These are phyloP conservation scores for Drosophila recens DNA, from an alignment of 2,888 invertebrate genomes.

Conservation along the genomic window DNA sequence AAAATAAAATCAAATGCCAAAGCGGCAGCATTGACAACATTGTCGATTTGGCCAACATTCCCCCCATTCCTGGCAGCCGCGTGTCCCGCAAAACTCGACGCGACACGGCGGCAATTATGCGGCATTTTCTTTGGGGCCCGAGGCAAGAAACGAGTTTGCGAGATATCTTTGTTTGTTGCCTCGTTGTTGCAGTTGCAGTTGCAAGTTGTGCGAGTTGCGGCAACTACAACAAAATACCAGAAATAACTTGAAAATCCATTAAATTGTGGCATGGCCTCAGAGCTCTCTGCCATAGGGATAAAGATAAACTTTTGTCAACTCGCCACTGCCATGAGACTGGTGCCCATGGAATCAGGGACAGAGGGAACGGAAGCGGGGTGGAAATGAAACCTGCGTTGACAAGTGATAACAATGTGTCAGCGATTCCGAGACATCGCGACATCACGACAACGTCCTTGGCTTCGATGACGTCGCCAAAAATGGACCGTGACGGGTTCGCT, in stretches of 20 bases:
- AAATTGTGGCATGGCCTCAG: slow-evolving; percentile 59
- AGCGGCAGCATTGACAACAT: slow-evolving; percentile 75
- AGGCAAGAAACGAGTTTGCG: slow-evolving; percentile 70
- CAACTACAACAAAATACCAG: slow-evolving; percentile 77
- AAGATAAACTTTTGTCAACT: slow-evolving; percentile 71
- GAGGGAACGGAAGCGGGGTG: neutral
- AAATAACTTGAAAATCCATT: slow-evolving; percentile 81
- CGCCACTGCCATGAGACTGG: slow-evolving; percentile 1
- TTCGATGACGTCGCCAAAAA: slow-evolving; percentile 64
- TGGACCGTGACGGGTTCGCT: slow-evolving; percentile 30
- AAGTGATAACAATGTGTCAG: slow-evolving; percentile 81
- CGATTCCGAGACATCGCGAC: slow-evolving; percentile 28
- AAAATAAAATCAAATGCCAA: slow-evolving; percentile 79
- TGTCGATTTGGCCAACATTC: slow-evolving; percentile 70
- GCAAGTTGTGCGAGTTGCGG: slow-evolving; percentile 43
- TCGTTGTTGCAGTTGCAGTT: slow-evolving; percentile 30
- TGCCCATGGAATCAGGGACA: too few relatives aligned
- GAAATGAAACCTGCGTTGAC: slow-evolving; percentile 59
- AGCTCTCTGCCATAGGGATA: slow-evolving; percentile 57
- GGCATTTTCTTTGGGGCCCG: slow-evolving; percentile 73
- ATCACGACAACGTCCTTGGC: slow-evolving; percentile 64
- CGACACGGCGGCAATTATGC: slow-evolving; percentile 69
- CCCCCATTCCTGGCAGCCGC: slow-evolving; percentile 17
- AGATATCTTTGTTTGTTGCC: slow-evolving; percentile 73
- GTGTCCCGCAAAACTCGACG: slow-evolving; percentile 6